A percentile compares a stretch with the other conserved stretches of the same genome.
phyloP scores from a whole-genome alignment of 2,113 vertebrate genomes.

The Paralichthys olivaceus region DNA sequence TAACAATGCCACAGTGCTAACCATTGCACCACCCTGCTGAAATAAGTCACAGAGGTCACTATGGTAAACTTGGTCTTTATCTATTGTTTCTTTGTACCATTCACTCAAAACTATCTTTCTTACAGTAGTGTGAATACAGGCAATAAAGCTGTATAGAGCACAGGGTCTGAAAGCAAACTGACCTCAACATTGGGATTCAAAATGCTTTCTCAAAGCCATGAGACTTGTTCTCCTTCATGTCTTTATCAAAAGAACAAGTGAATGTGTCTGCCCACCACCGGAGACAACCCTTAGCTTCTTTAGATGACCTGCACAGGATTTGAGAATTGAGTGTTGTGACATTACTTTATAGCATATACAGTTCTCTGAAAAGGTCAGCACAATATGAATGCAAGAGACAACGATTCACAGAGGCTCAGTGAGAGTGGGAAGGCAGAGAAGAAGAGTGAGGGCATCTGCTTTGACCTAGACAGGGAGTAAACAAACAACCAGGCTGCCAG shows the following conservation, averaged over 20 bases:
- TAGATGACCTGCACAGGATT: background rate
- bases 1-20: too few species aligned
- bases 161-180: background rate
- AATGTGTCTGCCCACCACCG: background rate
- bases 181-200: background rate
- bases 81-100: too few species aligned
- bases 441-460: conserved; percentile 64
- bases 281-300: conserved; percentile 8
- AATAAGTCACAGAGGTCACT: too few species aligned
- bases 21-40: too few species aligned
- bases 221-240: background rate
- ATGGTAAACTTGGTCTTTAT: too few species aligned
- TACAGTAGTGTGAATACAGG: background rate
- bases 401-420: conserved; percentile 2
- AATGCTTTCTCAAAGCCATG: background rate
- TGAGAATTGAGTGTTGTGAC: conserved; percentile 41
- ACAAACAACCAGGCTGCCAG: conserved; percentile 75
- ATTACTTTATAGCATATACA: conserved; percentile 50
- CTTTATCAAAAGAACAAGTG: background rate
- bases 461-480: conserved; percentile 75
- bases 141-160: background rate
- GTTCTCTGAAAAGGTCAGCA: conserved; percentile 59
- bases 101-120: too few species aligned
- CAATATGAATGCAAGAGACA: conserved; percentile 29
- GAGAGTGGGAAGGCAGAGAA: conserved; percentile 44